Evolutionary conservation across 2,888 invertebrate genomes (phyloP), one percentile per base, ranked within the genome.

Genomic region (Stictocephala bisonia): DNA sequence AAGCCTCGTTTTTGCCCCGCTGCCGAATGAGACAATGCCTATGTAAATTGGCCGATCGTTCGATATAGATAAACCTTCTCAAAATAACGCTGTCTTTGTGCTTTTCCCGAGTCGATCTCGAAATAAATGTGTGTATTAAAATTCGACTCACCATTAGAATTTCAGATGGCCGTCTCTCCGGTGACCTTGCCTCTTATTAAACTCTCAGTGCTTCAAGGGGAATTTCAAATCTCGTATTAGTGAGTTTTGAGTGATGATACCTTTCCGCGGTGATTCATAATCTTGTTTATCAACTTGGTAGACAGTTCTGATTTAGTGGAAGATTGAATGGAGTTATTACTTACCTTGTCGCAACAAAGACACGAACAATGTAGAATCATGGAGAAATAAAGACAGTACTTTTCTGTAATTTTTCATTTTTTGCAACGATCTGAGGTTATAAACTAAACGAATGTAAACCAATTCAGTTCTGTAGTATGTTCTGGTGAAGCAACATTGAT

Each of bases 111-210:
- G 18, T 35, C 51, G 53, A 40, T 44, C 56, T 53, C 27, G 64
- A 67, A 72, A 72, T 72, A 72, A 72, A 72, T 72, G 72, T 72
- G 72, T 27, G 72, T 72, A 72, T 72, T 72, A 68, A 72, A 72
- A 72, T 72, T 67, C 72, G 67, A 56, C 51, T 35, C n/a, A 56
- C 51, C 51, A 72, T 72, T 72, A 72, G 56, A 72, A 72, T 72
- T 72, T 72, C 56, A 72, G 67, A 72, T 72, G 26, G 51, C 27
- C 22, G 66, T 50, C 60, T 31, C 27, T 40, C 53, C 41, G 27
- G 18, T 50, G 60, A 51, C 72, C 72, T 72, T 72, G 60, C 41
- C 22, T 69, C 51, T 71, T 41, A 71, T 71, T 71, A 71, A 58
- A 71, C 41, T 40, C 26, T 7, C 9, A 27, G 58, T 13, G 27